These are phyloP conservation scores for Drosophila kambysellisi DNA, from an alignment of 2,888 invertebrate species.

Conservation along the genomic window DNA sequence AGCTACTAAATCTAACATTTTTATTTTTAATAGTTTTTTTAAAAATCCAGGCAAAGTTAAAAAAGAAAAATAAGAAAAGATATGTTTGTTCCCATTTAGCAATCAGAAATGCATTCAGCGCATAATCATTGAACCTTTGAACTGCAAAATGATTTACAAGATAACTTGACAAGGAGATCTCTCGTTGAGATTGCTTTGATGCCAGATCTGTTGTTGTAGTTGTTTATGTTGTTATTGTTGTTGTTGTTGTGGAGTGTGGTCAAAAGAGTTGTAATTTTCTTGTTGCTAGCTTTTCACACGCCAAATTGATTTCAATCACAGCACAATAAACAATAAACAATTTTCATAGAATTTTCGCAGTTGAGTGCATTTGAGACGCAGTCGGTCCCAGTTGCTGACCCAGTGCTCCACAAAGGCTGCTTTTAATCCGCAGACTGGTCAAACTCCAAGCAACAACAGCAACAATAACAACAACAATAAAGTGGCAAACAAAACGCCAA, in stretches of 20 bases:
- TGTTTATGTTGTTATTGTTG: constrained; percentile 5
- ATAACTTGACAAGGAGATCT: constrained; percentile 25
- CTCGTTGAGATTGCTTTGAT: constrained; percentile 29
- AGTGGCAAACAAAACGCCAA: constrained; percentile 63
- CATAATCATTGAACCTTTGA: constrained; percentile 66
- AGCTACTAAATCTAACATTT: neutral
- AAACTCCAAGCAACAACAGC: constrained; percentile 47
- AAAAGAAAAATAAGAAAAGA: too few species aligned
- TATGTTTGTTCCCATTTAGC: constrained; percentile 18
- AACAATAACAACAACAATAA: constrained; percentile 31
- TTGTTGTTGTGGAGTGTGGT: constrained; percentile 1
- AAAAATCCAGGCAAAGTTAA: too few species aligned
- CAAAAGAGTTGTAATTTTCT: constrained; percentile 8
- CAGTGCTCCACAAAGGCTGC: constrained; percentile 66
- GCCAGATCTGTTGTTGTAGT: neutral
- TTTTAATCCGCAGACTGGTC: constrained; percentile 43
- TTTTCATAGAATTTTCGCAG: constrained; percentile 71
- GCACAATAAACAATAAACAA: constrained; percentile 59
- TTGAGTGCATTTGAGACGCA: constrained; percentile 58
- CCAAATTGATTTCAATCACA: constrained; percentile 71
- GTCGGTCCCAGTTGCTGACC: constrained; percentile 47
- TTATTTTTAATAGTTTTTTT: neutral
- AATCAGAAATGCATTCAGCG: constrained; percentile 5
- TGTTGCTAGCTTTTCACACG: constrained; percentile 45
- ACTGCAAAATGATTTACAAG: constrained; percentile 52